A percentile compares a stretch with the other conserved stretches of the same genome.
These are phyloP conservation scores for Crotophaga sulcirostris DNA, from an alignment of 2,113 vertebrate genomes.

Conservation along the genomic window DNA sequence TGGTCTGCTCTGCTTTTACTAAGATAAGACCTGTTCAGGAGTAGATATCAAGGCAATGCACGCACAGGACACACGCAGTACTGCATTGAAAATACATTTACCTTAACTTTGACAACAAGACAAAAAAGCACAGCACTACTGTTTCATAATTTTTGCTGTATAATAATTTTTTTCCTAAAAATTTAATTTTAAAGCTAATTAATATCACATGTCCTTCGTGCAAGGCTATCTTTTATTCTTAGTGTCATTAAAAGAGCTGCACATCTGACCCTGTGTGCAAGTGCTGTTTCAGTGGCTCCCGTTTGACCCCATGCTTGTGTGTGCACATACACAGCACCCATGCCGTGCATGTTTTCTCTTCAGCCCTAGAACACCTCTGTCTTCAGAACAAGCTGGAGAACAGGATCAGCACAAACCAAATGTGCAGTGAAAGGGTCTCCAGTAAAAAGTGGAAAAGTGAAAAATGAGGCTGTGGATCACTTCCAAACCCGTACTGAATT, in stretches of 20 bases:
- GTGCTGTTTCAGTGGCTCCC: background rate
- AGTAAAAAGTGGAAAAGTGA: background rate
- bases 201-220: background rate
- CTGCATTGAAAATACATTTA: background rate
- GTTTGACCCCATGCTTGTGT: background rate
- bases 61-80: accelerated
- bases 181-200: background rate
- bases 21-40: background rate
- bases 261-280: background rate
- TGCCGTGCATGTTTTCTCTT: background rate
- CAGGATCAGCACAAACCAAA: background rate
- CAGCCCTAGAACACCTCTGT: background rate
- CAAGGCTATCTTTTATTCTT: background rate
- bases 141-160: background rate
- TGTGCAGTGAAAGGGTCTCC: background rate
- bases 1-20: background rate
- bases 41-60: background rate
- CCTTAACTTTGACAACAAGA: background rate
- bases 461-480: background rate
- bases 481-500: background rate
- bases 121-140: background rate
- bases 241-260: background rate
- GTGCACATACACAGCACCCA: background rate
- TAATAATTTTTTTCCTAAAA: background rate
- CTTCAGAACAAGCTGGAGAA: background rate